Evolutionary conservation across 2,888 invertebrate genomes (phyloP).

Genomic region (Gymnocheta viridis): DNA sequence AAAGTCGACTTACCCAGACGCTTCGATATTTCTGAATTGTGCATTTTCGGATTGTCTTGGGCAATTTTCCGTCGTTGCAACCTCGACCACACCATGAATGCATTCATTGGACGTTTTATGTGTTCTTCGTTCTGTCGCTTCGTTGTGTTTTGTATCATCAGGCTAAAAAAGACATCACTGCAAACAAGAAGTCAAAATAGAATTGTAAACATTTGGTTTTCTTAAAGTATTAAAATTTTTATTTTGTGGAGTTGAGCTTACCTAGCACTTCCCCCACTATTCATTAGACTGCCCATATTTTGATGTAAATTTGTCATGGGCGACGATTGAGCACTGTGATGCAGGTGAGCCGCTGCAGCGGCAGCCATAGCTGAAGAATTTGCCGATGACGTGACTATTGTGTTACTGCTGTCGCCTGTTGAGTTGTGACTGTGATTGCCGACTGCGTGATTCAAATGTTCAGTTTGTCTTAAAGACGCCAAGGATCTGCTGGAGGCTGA

Average conservation of each 20-base stretch:
- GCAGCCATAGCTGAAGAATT: slow-evolving; percentile 78
- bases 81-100: slow-evolving; percentile 99
- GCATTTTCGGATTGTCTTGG: slow-evolving; percentile 99
- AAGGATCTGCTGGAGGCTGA: slow-evolving; percentile 37
- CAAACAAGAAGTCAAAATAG: slow-evolving; percentile 13
- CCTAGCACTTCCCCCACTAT: slow-evolving; percentile 82
- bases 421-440: slow-evolving; percentile 63
- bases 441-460: slow-evolving; percentile 57
- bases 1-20: slow-evolving; percentile 88
- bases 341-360: slow-evolving; percentile 79
- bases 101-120: slow-evolving; percentile 98
- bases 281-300: slow-evolving; percentile 82
- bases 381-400: slow-evolving; percentile 74
- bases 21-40: slow-evolving; percentile 98
- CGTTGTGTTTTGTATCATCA: slow-evolving; percentile 82
- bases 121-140: slow-evolving; percentile 89
- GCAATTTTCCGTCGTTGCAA: slow-evolving; percentile 96
- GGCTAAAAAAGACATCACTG: slow-evolving; percentile 82
- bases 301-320: slow-evolving; percentile 82
- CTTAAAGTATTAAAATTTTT: neutral
- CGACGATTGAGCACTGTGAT: slow-evolving; percentile 80
- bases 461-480: slow-evolving; percentile 53
- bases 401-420: slow-evolving; percentile 40
- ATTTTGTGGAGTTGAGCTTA: slow-evolving; percentile 68
- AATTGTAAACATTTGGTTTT: neutral